Percentiles rank a stretch among this genome's conserved stretches.
These are phyloP conservation scores for Enhydra lutris DNA, from an alignment of 2,113 vertebrate species.

Conservation along the genomic window DNA sequence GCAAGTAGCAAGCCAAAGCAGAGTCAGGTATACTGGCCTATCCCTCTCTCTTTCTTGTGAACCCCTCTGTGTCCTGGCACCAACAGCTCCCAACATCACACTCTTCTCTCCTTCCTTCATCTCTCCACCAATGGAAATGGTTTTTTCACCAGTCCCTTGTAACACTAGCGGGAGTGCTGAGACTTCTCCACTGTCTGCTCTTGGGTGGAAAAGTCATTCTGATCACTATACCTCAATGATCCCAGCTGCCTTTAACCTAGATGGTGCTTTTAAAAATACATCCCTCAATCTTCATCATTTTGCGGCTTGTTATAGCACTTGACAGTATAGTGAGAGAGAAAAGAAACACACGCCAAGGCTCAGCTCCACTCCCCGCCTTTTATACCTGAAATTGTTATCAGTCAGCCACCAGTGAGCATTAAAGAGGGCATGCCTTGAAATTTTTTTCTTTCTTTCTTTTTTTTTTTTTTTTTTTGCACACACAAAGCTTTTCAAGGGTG, in stretches of 20 bases:
- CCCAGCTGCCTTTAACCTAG: neutral
- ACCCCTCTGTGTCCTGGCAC: neutral
- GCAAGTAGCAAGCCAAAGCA: neutral
- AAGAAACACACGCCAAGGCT: neutral
- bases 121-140: neutral
- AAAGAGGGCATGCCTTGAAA: neutral
- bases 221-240: neutral
- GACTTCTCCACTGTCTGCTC: neutral
- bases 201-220: neutral
- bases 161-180: neutral
- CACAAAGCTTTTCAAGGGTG: constrained; percentile 34
- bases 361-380: neutral
- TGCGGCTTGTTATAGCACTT: neutral
- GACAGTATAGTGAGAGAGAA: neutral
- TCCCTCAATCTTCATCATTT: neutral
- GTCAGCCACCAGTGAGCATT: neutral
- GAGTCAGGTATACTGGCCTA: too few species aligned
- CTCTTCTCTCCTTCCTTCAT: neutral
- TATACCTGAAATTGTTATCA: neutral
- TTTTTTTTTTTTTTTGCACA: neutral
- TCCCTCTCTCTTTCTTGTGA: neutral
- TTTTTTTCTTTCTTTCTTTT: neutral
- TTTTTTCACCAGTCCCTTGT: neutral
- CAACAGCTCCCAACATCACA: too few species aligned
- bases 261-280: neutral